Evolutionary conservation across 2,113 vertebrate species (phyloP).

Genomic region (Corvus cornix): DNA sequence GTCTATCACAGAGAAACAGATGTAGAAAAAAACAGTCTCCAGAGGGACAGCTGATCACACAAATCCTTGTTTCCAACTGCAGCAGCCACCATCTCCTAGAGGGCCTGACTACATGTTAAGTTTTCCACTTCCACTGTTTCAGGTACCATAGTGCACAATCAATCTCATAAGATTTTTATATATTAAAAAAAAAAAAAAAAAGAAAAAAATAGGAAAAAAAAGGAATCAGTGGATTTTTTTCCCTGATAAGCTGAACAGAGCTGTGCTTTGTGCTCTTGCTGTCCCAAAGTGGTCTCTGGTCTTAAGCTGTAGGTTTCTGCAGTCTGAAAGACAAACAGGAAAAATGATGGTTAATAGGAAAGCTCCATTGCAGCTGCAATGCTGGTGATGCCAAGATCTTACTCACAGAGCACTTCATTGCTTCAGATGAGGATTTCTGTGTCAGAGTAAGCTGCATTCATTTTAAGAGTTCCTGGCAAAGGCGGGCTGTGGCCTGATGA

Average conservation of each 20-base stretch:
- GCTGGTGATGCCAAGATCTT: neutral
- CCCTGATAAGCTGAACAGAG: neutral
- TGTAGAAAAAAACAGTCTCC: neutral
- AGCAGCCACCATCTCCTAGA: neutral
- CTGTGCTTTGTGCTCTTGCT: neutral
- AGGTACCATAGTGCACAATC: neutral
- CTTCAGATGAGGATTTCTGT: neutral
- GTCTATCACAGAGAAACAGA: rapidly evolving
- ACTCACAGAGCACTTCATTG: neutral
- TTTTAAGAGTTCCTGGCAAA: neutral
- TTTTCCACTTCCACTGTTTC: neutral
- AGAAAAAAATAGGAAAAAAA: too few species aligned
- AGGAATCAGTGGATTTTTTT: neutral
- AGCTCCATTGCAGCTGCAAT: neutral
- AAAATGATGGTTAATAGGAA: neutral
- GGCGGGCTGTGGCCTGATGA: neutral
- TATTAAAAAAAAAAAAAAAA: neutral
- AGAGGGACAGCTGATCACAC: neutral
- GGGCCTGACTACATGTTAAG: neutral
- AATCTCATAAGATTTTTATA: neutral
- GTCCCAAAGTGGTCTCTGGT: neutral
- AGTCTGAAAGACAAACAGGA: neutral
- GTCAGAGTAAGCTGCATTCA: neutral
- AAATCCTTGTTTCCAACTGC: neutral
- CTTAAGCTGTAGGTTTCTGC: neutral